Conservation (phyloP, 2,113 vertebrate genomes). For the Promerops cafer region DNA sequence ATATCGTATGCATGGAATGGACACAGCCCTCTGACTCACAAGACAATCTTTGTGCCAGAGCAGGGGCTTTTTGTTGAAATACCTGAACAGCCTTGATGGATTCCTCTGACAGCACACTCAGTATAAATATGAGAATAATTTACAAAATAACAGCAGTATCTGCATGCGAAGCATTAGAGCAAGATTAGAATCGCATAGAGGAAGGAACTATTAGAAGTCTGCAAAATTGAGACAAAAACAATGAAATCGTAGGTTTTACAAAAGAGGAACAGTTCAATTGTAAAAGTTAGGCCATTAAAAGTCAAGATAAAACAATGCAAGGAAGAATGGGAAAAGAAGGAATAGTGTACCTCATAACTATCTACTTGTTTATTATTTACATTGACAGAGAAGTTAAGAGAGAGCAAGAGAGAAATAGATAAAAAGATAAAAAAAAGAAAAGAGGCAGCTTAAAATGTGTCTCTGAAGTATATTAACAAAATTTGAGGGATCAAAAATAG, state of each 20-base stretch:
- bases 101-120: not conserved
- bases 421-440: not conserved
- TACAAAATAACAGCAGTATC: not conserved
- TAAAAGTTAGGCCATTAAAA: not conserved
- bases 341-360: not conserved
- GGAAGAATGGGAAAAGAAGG: not conserved
- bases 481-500: not conserved
- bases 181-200: not conserved
- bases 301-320: not conserved
- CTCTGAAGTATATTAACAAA: not conserved
- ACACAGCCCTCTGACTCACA: not conserved
- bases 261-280: not conserved
- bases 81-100: not conserved
- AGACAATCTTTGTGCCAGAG: not conserved
- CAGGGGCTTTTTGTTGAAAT: not conserved
- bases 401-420: not conserved
- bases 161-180: not conserved
- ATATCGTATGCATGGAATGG: fast-evolving
- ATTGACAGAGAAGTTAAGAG: not conserved
- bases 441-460: not conserved
- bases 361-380: not conserved
- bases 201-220: not conserved
- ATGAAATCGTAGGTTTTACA: not conserved
- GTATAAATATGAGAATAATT: not conserved
- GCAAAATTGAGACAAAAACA: not conserved